phyloP scores from a whole-genome alignment of 2,797 vertebrate genomes.

The Lacerta viridis region DNA sequence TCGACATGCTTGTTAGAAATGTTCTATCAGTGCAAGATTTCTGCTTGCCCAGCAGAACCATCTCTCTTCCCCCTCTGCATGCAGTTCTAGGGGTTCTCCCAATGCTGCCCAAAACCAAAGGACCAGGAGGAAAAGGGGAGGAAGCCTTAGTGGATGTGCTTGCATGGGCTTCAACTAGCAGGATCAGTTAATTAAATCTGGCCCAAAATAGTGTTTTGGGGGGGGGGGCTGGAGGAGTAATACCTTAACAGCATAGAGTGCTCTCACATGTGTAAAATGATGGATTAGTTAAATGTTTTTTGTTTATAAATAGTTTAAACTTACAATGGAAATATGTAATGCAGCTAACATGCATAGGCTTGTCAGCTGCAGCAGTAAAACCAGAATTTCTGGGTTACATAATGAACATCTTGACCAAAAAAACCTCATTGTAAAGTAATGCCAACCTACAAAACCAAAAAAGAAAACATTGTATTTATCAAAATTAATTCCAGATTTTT shows the following conservation, averaged over 20 bases:
- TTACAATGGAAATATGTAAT: neutral
- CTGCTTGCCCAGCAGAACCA: no score
- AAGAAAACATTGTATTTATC: neutral
- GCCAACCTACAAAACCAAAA: neutral
- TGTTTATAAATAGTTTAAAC: constrained; percentile 20
- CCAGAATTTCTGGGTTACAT: constrained; percentile 15
- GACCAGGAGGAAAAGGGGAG: no score
- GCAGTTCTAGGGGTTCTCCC: no score
- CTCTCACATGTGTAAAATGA: neutral
- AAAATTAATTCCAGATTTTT: constrained; percentile 9
- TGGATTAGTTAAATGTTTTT: neutral
- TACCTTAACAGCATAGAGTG: neutral
- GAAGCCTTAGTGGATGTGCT: no score
- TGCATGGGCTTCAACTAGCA: no score
- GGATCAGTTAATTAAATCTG: no score
- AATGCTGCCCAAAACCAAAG: no score
- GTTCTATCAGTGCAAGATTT: no score
- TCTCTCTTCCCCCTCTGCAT: no score
- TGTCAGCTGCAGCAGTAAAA: constrained; percentile 19
- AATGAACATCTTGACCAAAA: neutral
- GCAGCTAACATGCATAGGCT: neutral
- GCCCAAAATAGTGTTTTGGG: no score
- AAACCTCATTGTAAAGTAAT: constrained; percentile 35
- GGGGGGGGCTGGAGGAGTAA: no score
- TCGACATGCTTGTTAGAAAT: no score